Base-by-base conservation (phyloP, 1,140 invertebrate species). In the Subanguina moxae region DNA sequence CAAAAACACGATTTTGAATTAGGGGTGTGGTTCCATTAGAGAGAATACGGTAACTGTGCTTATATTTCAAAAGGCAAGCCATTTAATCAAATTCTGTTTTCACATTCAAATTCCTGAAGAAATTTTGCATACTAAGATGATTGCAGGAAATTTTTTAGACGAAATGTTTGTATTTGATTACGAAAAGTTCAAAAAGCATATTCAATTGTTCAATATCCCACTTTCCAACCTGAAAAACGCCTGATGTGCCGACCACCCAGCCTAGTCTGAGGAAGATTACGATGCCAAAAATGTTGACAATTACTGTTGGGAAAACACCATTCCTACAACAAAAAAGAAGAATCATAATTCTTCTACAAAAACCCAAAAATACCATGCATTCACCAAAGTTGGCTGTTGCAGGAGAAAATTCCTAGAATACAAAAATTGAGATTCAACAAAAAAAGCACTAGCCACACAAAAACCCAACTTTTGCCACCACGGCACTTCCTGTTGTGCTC, bases 231-330 rank as follows among this genome's bases (percentile, higher is more conserved):
- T 38, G 3, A 38, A 38, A 38, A 38, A 38, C 32, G 3, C 32
- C 32, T 11, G 32, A 38, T 5, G 32, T 38, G 11, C 32, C 84
- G 3, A 97, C 93, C 81, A 97, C 92, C 93, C 93, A 96, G 67
- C 94, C 93, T 72, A 92, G 92, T 78, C 93, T 86, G 30, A 97
- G 85, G 84, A 97, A 95, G 67, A 96, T 92, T 82, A 97, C 94
- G 0, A 96, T 92, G 76, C 93, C 92, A 86, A 97, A 93, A 32
- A 96, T 92, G 84, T 97, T 96, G 78, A 96, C 93, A 78, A 97
- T 87, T 80, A 91, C 92, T 43, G 89, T 90, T 67, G 92, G 93
- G 82, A 93, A 94, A 13, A 97, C 94, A 72, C 93, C 94, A 86
- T 96, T 93, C 92, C 32, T 38, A 5, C 11, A 38, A 38, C 3